Evolutionary conservation across 2,113 vertebrate species (phyloP), one percentile per base, ranked within the genome.

Genomic region (Apteryx mantelli): DNA sequence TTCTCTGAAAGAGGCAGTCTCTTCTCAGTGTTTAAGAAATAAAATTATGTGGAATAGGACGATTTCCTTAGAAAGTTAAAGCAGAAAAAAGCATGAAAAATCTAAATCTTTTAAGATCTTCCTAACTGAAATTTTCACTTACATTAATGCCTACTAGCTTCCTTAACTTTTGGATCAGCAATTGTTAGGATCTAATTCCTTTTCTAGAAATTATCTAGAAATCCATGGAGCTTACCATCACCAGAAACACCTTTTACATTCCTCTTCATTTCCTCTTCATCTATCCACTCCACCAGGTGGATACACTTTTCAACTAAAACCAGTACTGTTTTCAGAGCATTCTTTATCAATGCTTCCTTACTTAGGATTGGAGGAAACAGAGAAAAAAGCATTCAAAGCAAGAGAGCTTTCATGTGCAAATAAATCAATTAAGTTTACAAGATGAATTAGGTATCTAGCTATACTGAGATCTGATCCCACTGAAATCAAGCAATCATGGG

Each of bases 291-390:
- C 14, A 17, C 32, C 0, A 1, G 19, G 46, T 21, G 14, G 14
- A 48, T 20, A 21, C 0, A 69, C 38, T 91, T 94, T 85, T 84
- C 61, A 96, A 53, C 7, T n/a, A 50, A 91, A 86, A 73, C 16
- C 48, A 94, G 30, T 11, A 24, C 20, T 73, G 50, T 13, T 76
- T 48, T 46, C 73, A 56, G 42, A 56, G 68, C 64, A 92, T 81
- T 91, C 70, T 96, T 88, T 77, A 85, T 96, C 96, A 92, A 26
- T 89, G 91, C 24, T n/a, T 61, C 30, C 70, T 74, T 74, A 14
- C 26, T 38, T 85, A 79, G 18, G 56, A 96, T 96, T 89, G 94
- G 96, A 83, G 25, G 55, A 91, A 95, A 91, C 56, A 91, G 44
- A 93, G 77, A 82, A 93, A 50, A 96, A 93, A 96, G 60, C 17